A percentile compares a stretch with the other conserved stretches of the same genome.
Conservation (phyloP, 2,113 vertebrate genomes). For the Pseudorectes ferrugineus region DNA sequence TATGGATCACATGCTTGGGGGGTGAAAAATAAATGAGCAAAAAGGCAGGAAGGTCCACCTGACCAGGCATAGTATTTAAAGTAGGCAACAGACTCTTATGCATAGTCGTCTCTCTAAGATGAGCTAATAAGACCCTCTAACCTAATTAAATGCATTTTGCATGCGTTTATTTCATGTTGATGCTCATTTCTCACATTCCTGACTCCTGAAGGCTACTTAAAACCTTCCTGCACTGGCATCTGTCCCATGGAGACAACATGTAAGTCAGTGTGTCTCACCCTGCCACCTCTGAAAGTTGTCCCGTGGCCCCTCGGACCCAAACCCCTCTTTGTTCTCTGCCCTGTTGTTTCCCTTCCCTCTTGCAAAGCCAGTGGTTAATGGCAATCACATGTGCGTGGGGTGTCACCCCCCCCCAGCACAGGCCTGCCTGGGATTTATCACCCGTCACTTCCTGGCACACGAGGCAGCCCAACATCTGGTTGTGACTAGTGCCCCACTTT, state of each 20-base stretch:
- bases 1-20: not conserved
- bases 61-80: not conserved
- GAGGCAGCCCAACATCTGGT: constrained; percentile 29
- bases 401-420: not conserved
- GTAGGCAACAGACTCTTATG: not conserved
- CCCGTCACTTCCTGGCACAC: not conserved
- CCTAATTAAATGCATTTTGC: not conserved
- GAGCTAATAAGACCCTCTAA: not conserved
- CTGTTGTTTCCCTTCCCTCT: not conserved
- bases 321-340: not conserved
- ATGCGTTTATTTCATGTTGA: not conserved
- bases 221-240: not conserved
- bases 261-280: not conserved
- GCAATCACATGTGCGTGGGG: not conserved
- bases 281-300: not conserved
- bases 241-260: not conserved
- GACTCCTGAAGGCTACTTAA: not conserved
- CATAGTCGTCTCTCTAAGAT: not conserved
- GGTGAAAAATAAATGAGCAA: not conserved
- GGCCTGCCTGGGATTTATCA: constrained; percentile 13
- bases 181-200: not conserved
- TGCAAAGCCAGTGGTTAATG: not conserved
- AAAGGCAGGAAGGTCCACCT: not conserved
- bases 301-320: accelerated
- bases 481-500: not conserved